phyloP scores from a whole-genome alignment of 2,888 invertebrate genomes.

The Thera britannica region DNA sequence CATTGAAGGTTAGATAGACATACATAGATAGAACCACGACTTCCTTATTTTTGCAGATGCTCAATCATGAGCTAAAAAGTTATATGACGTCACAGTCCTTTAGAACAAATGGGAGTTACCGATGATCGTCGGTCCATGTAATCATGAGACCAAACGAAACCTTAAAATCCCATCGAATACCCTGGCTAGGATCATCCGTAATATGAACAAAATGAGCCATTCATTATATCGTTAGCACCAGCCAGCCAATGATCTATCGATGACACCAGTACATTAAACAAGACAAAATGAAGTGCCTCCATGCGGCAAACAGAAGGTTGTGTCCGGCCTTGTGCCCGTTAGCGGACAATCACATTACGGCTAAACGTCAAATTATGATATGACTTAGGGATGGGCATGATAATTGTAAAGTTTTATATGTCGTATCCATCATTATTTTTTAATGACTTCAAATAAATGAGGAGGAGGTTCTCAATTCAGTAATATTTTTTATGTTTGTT shows the following conservation, averaged over 20 bases:
- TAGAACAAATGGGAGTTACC: too few relatives aligned
- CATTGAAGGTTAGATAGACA: too few relatives aligned
- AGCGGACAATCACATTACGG: slow-evolving; percentile 68
- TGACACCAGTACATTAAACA: slow-evolving; percentile 45
- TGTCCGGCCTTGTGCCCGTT: slow-evolving; percentile 69
- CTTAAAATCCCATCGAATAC: not conserved
- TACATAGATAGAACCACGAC: not conserved
- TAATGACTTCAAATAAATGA: too few relatives aligned
- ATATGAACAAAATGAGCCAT: slow-evolving; percentile 31
- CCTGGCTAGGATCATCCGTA: slow-evolving; percentile 17
- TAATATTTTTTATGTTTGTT: too few relatives aligned
- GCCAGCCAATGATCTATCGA: slow-evolving; percentile 14
- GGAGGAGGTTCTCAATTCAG: too few relatives aligned
- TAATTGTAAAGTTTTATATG: slow-evolving; percentile 25
- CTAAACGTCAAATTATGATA: slow-evolving; percentile 67
- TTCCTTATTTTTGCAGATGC: not conserved
- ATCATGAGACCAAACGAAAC: not conserved
- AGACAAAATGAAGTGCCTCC: slow-evolving; percentile 53
- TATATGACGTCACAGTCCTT: too few relatives aligned
- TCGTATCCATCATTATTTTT: slow-evolving; percentile 2
- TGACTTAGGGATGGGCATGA: slow-evolving; percentile 48
- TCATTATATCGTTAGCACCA: slow-evolving; percentile 18
- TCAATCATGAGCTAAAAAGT: not conserved
- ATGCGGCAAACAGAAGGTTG: slow-evolving; percentile 60
- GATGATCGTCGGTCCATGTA: not conserved